These are phyloP conservation scores for Phocoena phocoena DNA, from an alignment of 2,113 vertebrate species.

Conservation along the genomic window DNA sequence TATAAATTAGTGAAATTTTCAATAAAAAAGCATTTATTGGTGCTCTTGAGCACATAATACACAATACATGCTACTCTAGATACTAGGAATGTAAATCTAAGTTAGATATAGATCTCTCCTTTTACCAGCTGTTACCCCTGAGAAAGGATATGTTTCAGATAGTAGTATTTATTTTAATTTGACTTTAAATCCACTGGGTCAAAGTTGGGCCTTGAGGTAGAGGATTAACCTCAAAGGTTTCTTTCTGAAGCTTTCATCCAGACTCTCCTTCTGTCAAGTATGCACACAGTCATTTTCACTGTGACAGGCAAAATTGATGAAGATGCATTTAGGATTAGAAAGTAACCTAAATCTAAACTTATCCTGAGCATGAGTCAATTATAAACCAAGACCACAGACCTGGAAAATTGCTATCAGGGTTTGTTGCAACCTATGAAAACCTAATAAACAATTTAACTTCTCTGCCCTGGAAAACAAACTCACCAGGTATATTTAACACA, in stretches of 20 bases:
- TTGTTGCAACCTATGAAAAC: neutral
- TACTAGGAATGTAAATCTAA: neutral
- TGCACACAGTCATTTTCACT: neutral
- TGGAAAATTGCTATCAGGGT: neutral
- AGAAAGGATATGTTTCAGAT: neutral
- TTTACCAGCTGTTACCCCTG: neutral
- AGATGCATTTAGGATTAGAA: neutral
- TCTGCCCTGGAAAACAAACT: neutral
- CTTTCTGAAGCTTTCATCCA: neutral
- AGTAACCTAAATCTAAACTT: neutral
- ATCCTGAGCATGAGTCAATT: neutral
- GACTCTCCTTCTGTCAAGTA: neutral
- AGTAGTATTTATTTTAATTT: neutral
- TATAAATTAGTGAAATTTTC: conserved; percentile 38
- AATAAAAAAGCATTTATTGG: neutral
- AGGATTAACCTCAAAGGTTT: neutral
- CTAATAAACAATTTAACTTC: neutral
- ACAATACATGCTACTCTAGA: neutral
- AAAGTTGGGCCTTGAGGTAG: neutral
- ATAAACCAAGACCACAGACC: neutral
- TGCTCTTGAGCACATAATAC: neutral
- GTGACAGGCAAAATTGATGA: neutral
- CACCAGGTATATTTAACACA: neutral
- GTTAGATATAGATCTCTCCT: neutral
- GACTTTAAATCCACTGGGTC: neutral